Percentiles rank a stretch among this genome's conserved stretches.
Conservation (phyloP, 2,888 invertebrate species). For the Gastrophysa polygoni region DNA sequence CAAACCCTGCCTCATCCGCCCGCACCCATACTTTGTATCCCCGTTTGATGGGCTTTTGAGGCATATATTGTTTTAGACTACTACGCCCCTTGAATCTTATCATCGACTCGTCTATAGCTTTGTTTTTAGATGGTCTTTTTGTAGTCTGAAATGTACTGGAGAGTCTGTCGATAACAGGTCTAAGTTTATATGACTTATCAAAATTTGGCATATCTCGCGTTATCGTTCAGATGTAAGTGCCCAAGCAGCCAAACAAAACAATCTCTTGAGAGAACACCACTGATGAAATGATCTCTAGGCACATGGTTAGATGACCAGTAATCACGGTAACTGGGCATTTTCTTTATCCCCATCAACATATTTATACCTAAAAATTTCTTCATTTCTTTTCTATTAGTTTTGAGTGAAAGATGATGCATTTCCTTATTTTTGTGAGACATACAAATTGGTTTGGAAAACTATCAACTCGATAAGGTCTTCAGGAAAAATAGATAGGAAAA, state of each 20-base stretch:
- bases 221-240: conserved; percentile 12
- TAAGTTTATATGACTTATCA: conserved; percentile 14
- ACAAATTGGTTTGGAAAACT: conserved; percentile 22
- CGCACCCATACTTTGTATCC: conserved; percentile 43
- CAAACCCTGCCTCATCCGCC: conserved; percentile 32
- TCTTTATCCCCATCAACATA: conserved; percentile 41
- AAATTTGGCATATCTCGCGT: conserved; percentile 4
- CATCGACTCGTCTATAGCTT: conserved; percentile 37
- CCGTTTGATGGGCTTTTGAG: conserved; percentile 46
- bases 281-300: conserved; percentile 10
- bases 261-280: conserved; percentile 10
- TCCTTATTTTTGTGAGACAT: conserved; percentile 15
- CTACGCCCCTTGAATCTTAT: conserved; percentile 34
- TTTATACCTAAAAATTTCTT: conserved; percentile 37
- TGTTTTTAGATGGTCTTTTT: not conserved
- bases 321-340: conserved; percentile 37
- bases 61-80: conserved; percentile 44
- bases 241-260: conserved; percentile 14
- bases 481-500: conserved; percentile 16
- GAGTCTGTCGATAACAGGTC: conserved; percentile 43
- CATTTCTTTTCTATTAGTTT: conserved; percentile 32
- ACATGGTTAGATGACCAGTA: conserved; percentile 33
- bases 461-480: conserved; percentile 9
- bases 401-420: conserved; percentile 17
- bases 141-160: too few relatives aligned